Evolutionary conservation across 2,888 invertebrate species (phyloP), one percentile per base, ranked within the genome.

Genomic region (Scaeva pyrastri): DNA sequence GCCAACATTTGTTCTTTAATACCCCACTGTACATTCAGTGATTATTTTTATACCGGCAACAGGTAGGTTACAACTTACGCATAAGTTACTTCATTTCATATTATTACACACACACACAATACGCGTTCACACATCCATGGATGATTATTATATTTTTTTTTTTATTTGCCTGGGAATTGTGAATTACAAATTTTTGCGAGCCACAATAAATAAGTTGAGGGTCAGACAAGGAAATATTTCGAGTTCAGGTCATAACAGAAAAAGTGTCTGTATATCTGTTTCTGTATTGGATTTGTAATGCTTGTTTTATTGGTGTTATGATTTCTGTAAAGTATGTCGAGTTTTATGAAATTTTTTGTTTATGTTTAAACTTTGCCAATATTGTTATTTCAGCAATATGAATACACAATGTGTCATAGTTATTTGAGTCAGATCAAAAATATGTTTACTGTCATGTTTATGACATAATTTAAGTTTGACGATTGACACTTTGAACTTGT

Each of bases 211-310:
- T 43, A 50, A 83, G 78, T 78, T 78, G 78, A 83, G 73, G 83
- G 83, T 83, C 83, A 77, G 58, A 48, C 62, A 55, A 71, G 75
- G 26, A 81, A 71, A 71, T 66, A 64, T 70, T 70, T 36, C 60
- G 60, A 74, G 62, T 75, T 80, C 41, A 62, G 80, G 81, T 75
- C 75, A 81, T 64, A 52, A n/a, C n/a, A n/a, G n/a, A n/a, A n/a
- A n/a, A n/a, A n/a, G n/a, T n/a, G n/a, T n/a, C n/a, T n/a, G n/a
- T n/a, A n/a, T n/a, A n/a, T n/a, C n/a, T n/a, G n/a, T n/a, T n/a
- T n/a, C 62, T 55, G 55, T 70, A 50, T 23, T 14, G 23, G 39
- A 77, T 77, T 77, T 50, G 77, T 19, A 78, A 72, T 31, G 26
- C 21, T 62, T 62, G 16, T 55, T 31, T 31, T 39, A 12, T 39